A percentile compares a stretch with the other conserved stretches of the same genome.
phyloP scores from a whole-genome alignment of 2,888 invertebrate genomes.

The Strigamia maritima region DNA sequence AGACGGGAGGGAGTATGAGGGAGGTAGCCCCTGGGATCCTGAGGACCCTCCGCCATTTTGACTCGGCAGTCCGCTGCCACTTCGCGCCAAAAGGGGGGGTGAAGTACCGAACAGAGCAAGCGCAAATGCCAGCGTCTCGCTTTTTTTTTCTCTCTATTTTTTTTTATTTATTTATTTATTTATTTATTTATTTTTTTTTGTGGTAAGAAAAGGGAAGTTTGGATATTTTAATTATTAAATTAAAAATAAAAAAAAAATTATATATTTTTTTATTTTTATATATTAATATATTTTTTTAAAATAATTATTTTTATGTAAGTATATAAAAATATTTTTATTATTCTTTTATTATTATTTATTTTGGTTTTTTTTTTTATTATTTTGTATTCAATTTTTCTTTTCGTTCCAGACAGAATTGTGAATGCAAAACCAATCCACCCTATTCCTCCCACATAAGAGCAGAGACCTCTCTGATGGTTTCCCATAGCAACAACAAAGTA shows the following conservation, averaged over 20 bases:
- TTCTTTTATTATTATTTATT: not conserved
- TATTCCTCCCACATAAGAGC: not conserved
- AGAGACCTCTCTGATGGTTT: not conserved
- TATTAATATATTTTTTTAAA: too few species aligned
- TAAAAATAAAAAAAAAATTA: not conserved
- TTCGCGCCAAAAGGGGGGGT: constrained; percentile 29
- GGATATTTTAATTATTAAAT: not conserved
- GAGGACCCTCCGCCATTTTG: constrained; percentile 13
- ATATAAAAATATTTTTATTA: not conserved
- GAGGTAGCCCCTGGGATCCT: constrained; percentile 13
- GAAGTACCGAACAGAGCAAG: constrained; percentile 15
- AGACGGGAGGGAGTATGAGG: constrained; percentile 17
- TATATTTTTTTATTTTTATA: too few species aligned
- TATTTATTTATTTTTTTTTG: not conserved
- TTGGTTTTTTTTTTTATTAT: not conserved
- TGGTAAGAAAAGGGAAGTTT: not conserved
- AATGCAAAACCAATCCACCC: not conserved
- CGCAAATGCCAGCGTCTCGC: not conserved
- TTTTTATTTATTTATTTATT: constrained; percentile 2
- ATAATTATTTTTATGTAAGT: too few species aligned
- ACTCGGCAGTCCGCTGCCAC: constrained; percentile 28
- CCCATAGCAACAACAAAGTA: not conserved
- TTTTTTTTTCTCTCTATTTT: not conserved
- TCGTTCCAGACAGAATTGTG: not conserved
- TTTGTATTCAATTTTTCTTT: not conserved